Conservation (phyloP, 2,888 invertebrate genomes). For the Cistogaster globosa region DNA sequence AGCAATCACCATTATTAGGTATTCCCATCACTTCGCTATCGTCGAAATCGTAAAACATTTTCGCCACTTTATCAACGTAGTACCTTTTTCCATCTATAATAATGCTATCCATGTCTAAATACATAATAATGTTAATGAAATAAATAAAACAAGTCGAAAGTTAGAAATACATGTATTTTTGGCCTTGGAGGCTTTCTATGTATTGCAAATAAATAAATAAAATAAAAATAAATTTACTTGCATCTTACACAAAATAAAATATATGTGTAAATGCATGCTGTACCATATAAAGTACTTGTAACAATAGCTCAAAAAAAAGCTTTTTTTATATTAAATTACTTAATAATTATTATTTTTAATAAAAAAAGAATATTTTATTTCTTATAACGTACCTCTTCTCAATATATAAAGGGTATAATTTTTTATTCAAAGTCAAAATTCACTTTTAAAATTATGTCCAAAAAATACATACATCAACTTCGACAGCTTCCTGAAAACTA, state of each 20-base stretch:
- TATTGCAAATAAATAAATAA: too few relatives aligned
- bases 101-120: conserved; percentile 52
- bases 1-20: conserved; percentile 56
- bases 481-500: too few relatives aligned
- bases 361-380: too few relatives aligned
- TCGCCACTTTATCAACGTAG: conserved; percentile 51
- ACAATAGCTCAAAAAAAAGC: background rate
- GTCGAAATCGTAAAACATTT: conserved; percentile 40
- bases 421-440: background rate
- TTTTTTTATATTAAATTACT: background rate
- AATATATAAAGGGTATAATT: too few relatives aligned
- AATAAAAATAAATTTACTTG: background rate
- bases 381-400: too few relatives aligned
- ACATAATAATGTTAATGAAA: background rate
- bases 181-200: too few relatives aligned
- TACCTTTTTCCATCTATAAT: conserved; percentile 61
- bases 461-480: too few relatives aligned
- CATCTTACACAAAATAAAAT: background rate
- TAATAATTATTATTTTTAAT: too few relatives aligned
- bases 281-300: too few relatives aligned
- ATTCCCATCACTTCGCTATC: conserved; percentile 27
- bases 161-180: too few relatives aligned
- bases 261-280: background rate
- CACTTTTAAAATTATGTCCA: background rate
- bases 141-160: background rate